Evolutionary conservation across 2,113 vertebrate species (phyloP), one percentile per base, ranked within the genome.

Genomic region (Halcyon senegalensis): DNA sequence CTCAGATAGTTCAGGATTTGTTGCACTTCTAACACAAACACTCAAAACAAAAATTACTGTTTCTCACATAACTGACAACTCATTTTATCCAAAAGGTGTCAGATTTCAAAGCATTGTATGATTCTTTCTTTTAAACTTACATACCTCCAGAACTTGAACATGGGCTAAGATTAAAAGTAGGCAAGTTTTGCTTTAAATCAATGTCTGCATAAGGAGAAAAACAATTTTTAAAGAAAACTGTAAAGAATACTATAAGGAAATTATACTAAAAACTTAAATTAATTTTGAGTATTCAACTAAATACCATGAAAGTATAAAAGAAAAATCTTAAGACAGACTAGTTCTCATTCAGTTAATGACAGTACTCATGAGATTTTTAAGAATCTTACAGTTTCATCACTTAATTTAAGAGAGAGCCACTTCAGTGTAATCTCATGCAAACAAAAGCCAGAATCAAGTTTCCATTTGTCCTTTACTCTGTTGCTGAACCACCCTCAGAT

Each of bases 371-470:
- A 84, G 41, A 81, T 66, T 85, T 85, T 94, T 81, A 92, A 92
- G 82, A 94, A 85, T n/a, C 55, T 90, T 55, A 79, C 28, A 84
- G 48, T 90, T 94, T 74, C 88, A 82, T 91, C 95, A 96, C 51
- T 93, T 84, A 85, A 87, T 27, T 89, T 53, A 81, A 92, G 74
- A 88, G 89, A 94, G 58, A 85, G 13, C 24, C 69, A 94, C 67
- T 87, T 96, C 91, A 96, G 76, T n/a, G 58, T 64, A 96, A 93
- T 93, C 88, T 78, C 93, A 93, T 50, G 63, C 96, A 96, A 96
- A 96, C 94, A 96, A 95, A 96, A 97, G 85, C 85, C 56, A 89
- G 78, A 92, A 73, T 85, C 62, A 68, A 75, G 75, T 84, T 96
- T 95, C 89, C 84, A 69, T 93, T 96, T 80, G 79, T 59, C 74